Evolutionary conservation across 2,888 invertebrate genomes (phyloP).

Genomic region (Hypercompe scribonia): DNA sequence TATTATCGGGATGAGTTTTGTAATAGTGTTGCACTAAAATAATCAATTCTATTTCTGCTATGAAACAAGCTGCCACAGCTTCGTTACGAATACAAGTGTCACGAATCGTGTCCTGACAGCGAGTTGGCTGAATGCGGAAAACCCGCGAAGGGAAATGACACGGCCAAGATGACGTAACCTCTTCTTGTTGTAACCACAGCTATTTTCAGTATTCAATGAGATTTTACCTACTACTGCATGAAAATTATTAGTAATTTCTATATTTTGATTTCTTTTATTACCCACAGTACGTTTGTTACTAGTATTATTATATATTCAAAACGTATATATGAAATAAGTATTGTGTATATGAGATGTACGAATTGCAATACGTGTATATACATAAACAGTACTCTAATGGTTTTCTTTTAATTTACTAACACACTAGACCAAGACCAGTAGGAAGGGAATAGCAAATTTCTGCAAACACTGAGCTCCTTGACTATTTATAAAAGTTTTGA

Average conservation of each 20-base stretch:
- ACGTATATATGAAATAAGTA: too few relatives aligned
- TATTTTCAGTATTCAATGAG: conserved; percentile 45
- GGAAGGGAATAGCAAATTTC: too few relatives aligned
- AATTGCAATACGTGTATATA: too few relatives aligned
- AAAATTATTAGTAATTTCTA: neutral
- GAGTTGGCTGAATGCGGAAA: conserved; percentile 61
- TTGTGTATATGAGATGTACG: too few relatives aligned
- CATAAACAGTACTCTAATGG: too few relatives aligned
- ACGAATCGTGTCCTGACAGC: conserved; percentile 33
- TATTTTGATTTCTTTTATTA: neutral
- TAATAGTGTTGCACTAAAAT: conserved; percentile 3
- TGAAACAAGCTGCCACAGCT: conserved; percentile 10
- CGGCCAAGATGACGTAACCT: conserved; percentile 63
- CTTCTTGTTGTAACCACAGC: conserved; percentile 58
- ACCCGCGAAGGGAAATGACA: conserved; percentile 66
- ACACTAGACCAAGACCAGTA: too few relatives aligned
- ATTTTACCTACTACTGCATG: neutral
- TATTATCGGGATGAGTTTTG: neutral
- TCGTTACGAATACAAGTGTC: conserved; percentile 14
- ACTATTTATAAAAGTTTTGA: too few relatives aligned
- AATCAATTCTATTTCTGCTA: conserved; percentile 14
- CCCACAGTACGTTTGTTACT: neutral
- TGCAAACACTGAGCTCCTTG: too few relatives aligned
- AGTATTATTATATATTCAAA: neutral
- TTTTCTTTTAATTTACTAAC: too few relatives aligned